Evolutionary conservation across 2,888 invertebrate genomes (phyloP).

Genomic region (Ophion ellenae): DNA sequence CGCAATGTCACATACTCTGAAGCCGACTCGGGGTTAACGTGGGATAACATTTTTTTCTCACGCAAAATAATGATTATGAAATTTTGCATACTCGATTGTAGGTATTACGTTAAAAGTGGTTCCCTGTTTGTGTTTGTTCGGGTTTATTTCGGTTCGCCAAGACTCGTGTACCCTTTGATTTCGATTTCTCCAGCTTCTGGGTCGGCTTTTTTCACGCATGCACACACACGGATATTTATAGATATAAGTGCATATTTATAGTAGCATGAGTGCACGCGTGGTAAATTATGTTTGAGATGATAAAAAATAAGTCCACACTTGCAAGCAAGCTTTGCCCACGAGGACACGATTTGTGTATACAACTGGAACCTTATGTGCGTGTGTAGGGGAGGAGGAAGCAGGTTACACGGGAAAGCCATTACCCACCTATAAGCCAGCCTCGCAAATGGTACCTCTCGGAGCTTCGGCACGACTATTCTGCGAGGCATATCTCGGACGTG

Average conservation of each 20-base stretch:
- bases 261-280: not conserved
- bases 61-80: no score
- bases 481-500: constrained; percentile 91
- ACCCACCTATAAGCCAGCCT: constrained; percentile 88
- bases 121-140: not conserved
- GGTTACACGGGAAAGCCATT: constrained; percentile 83
- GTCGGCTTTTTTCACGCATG: not conserved
- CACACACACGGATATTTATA: not conserved
- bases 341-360: not conserved
- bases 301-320: not conserved
- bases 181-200: not conserved
- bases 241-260: not conserved
- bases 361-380: constrained; percentile 48
- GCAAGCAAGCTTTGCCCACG: constrained; percentile 15
- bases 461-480: constrained; percentile 89
- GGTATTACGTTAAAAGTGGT: not conserved
- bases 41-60: no score
- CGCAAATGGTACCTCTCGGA: constrained; percentile 87
- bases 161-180: not conserved
- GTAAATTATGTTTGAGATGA: constrained; percentile 4
- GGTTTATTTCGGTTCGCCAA: not conserved
- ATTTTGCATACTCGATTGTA: not conserved
- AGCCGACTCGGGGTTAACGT: no score
- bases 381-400: constrained; percentile 86
- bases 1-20: no score